Percentiles rank a stretch among this genome's conserved stretches.
These are phyloP conservation scores for Pseudochirops corinnae DNA, from an alignment of 2,797 vertebrate species.

Conservation along the genomic window DNA sequence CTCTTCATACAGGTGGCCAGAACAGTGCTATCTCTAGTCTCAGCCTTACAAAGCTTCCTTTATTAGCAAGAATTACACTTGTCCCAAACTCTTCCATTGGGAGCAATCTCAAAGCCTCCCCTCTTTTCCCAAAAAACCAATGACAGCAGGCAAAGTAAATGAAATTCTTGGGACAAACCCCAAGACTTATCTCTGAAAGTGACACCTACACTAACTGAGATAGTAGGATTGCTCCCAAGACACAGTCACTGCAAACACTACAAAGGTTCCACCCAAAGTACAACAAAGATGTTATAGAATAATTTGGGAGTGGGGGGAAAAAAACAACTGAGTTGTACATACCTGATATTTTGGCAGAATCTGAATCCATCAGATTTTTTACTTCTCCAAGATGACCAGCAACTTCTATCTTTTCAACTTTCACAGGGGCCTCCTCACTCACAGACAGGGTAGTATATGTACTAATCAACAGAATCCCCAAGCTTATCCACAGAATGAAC, in stretches of 20 bases:
- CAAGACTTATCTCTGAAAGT: background rate
- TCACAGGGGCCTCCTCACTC: slow-evolving; percentile 83
- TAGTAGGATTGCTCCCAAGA: background rate
- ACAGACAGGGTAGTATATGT: slow-evolving; percentile 94
- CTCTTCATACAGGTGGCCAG: slow-evolving; percentile 43
- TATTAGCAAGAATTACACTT: accelerated
- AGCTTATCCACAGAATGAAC: slow-evolving; percentile 95
- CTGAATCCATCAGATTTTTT: slow-evolving; percentile 70
- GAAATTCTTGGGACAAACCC: background rate
- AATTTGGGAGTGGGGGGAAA: background rate
- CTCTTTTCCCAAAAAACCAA: background rate
- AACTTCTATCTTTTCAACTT: slow-evolving; percentile 74
- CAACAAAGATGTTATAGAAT: background rate
- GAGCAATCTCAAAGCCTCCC: background rate
- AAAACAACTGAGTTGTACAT: slow-evolving; percentile 45
- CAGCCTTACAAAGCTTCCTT: background rate
- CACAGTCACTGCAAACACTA: background rate
- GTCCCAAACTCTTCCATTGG: background rate
- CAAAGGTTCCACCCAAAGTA: background rate
- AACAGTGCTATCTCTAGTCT: background rate
- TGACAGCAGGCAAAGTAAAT: background rate
- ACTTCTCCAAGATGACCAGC: slow-evolving; percentile 67
- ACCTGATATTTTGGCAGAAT: slow-evolving; percentile 87
- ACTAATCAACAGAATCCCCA: slow-evolving; percentile 95
- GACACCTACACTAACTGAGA: background rate